Base-by-base conservation (phyloP, 64 coral and sea anemone species). In the Montipora sp. region DNA sequence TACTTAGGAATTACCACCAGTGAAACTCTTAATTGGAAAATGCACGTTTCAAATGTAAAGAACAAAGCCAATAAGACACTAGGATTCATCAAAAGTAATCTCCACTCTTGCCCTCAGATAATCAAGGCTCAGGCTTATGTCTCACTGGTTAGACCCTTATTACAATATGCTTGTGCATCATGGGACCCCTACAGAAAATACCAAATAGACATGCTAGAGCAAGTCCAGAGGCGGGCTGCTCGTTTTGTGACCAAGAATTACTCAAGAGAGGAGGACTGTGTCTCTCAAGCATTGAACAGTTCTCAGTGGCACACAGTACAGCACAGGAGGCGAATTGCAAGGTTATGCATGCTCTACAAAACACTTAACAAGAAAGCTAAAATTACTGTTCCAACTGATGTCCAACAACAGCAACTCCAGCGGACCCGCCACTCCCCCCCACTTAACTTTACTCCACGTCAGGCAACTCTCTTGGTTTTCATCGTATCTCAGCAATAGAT, bases 291-390 rank as follows among this genome's bases (percentile, higher is more conserved):
- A 15, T 15, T 68, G 18, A n/a, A 68, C 65, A 1, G 18, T 68
- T 15, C 18, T 5, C 13, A 68, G 4, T 88, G 86, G 86, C 69
- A 16, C 8, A 53, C 86, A 22, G 18, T 88, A 50, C 51, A 88
- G 69, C 69, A 75, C 2, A 74, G 86, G n/a, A 76, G 86, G 46
- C 14, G 15, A 47, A 15, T 68, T 14, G 65, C 65, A 10, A 68
- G 65, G 65, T n/a, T 68, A n/a, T 68, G 65, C 65, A 2, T 13
- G 65, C 65, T 68, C 3, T 68, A 68, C 65, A 68, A 68, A 13
- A 15, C 4, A 68, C 13, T 68, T 18, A 14, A 68, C 65, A 68
- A 68, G 4, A 3, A 68, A 68, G 11, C 19, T 5, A 15, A 14
- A 68, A 1, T 68, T 5, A 68, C 65, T n/a, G 19, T 68, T n/a